These are phyloP conservation scores for Andinoacara biseriatus DNA, from an alignment of 2,113 vertebrate species.

Conservation along the genomic window DNA sequence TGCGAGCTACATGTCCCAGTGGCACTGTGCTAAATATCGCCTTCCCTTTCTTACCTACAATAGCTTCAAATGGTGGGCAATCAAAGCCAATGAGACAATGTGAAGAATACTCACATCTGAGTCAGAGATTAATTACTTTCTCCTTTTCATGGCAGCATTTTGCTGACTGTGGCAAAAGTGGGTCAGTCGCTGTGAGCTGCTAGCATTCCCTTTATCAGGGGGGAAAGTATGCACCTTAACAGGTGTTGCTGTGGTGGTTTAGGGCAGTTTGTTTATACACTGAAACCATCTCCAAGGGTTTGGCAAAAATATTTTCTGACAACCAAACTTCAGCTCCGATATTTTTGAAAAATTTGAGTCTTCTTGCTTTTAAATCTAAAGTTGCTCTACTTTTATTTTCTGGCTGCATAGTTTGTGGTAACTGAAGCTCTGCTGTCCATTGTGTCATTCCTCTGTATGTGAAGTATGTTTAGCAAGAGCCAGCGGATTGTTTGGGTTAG, in stretches of 20 bases:
- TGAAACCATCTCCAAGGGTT: not conserved
- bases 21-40: constrained; percentile 71
- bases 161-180: constrained; percentile 56
- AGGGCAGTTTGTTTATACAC: not conserved
- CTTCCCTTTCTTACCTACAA: constrained; percentile 40
- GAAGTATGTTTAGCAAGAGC: constrained; percentile 1
- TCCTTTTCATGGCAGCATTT: constrained; percentile 31
- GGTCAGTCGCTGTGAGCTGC: constrained; percentile 33
- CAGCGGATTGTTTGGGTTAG: constrained; percentile 68
- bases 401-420: not conserved
- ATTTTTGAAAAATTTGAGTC: not conserved
- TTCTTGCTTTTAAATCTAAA: not conserved
- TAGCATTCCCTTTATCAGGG: constrained; percentile 4
- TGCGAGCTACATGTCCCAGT: constrained; percentile 56
- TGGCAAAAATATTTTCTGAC: not conserved
- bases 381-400: constrained; percentile 11
- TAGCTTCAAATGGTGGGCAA: constrained; percentile 48
- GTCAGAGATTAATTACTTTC: constrained; percentile 68
- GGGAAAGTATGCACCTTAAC: constrained; percentile 25
- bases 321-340: not conserved
- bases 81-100: constrained; percentile 52
- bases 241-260: constrained; percentile 43
- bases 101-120: constrained; percentile 59
- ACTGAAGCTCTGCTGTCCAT: not conserved
- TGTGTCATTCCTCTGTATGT: constrained; percentile 29